Percentiles rank a stretch among this genome's conserved stretches.
Evolutionary conservation across 2,888 invertebrate species (phyloP).

Genomic region (Cantharis rufa): DNA sequence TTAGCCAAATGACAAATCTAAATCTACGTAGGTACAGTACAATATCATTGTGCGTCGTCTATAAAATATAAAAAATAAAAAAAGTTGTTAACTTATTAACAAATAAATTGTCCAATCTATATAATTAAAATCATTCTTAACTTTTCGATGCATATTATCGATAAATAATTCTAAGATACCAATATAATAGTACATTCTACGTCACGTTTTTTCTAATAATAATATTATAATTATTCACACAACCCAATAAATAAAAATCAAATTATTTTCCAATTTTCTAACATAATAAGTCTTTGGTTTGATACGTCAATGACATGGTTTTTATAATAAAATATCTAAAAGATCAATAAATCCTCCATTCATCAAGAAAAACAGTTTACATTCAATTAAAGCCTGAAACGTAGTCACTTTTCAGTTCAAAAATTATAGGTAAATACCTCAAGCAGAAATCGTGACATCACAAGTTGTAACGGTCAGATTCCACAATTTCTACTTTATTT

Average conservation of each 20-base stretch:
- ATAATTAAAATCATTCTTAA: neutral
- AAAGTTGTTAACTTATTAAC: neutral
- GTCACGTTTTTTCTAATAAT: neutral
- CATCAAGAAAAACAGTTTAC: neutral
- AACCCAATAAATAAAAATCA: neutral
- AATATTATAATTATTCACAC: neutral
- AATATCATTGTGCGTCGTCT: neutral
- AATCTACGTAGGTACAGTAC: neutral
- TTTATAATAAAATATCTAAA: neutral
- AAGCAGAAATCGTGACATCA: neutral
- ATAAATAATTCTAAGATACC: neutral
- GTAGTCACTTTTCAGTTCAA: neutral
- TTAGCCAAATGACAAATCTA: neutral
- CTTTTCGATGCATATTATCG: neutral
- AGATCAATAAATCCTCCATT: neutral
- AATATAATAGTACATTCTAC: neutral
- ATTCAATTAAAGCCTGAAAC: neutral
- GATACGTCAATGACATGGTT: neutral
- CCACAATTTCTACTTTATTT: neutral
- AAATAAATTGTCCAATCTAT: neutral
- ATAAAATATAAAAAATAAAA: neutral
- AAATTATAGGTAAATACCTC: neutral
- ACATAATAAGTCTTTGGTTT: constrained; percentile 4
- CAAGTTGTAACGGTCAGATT: neutral
- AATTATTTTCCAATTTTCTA: neutral